phyloP scores from a whole-genome alignment of 2,113 vertebrate species.

The Gorilla gorilla region DNA sequence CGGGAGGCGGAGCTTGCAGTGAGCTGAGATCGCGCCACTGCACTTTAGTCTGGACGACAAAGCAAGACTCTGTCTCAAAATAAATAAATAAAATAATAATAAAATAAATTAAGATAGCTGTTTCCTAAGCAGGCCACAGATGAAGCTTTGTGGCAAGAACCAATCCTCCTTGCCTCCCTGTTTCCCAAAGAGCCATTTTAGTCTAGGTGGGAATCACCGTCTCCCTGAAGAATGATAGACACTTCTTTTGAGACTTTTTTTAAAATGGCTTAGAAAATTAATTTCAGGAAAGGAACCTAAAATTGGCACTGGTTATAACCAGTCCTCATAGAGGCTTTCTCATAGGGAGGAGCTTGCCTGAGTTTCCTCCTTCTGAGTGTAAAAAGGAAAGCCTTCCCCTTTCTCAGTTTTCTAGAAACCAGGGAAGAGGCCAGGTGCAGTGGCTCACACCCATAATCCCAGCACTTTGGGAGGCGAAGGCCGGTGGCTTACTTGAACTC shows the following conservation, averaged over 20 bases:
- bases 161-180: rapidly evolving
- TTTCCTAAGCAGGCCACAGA: not conserved
- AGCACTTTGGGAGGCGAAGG: no score
- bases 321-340: not conserved
- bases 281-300: not conserved
- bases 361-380: not conserved
- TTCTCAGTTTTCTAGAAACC: not conserved
- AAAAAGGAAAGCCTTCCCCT: not conserved
- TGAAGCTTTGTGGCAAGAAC: not conserved
- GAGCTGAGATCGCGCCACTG: no score
- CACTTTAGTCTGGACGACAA: no score
- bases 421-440: not conserved
- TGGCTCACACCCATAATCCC: no score
- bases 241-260: not conserved
- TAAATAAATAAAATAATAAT: not conserved
- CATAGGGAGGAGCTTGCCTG: not conserved
- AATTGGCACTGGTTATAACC: not conserved
- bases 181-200: not conserved
- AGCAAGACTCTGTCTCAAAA: no score
- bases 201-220: not conserved
- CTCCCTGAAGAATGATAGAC: not conserved
- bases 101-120: not conserved
- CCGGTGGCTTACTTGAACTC: no score
- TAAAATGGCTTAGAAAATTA: not conserved
- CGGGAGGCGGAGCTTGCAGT: no score